Evolutionary conservation across 1,140 invertebrate genomes (phyloP), one percentile per base, ranked within the genome.

Genomic region (Reticulitermes speratus): DNA sequence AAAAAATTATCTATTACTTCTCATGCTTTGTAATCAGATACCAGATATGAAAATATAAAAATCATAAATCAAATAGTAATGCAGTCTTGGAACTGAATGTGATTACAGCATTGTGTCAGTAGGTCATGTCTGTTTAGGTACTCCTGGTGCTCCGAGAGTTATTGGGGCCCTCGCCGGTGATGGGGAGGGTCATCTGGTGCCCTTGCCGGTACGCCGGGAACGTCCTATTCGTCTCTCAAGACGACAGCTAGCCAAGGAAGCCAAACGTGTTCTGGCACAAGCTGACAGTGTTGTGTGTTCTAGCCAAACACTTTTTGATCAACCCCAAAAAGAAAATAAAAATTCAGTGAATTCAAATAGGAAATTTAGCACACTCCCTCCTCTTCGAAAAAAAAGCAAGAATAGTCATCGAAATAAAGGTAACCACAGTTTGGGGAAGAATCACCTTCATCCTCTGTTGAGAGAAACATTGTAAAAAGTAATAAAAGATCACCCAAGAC

Each of bases 161-260:
- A 89, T 90, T 87, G 90, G 90, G 88, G 91, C 90, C 82, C 90
- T 92, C 82, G 90, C 87, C 81, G 90, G 90, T 87, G 90, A 92
- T 90, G 91, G 91, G 86, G 90, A 92, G 89, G 91, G 91, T 88
- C 91, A 91, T 89, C 88, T 93, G 88, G 90, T 91, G 89, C 90
- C 91, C 87, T 91, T 90, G 87, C 92, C 93, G 83, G 91, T 96
- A 30, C 93, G 93, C 89, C 94, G 94, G 88, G 94, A 95, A 90
- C 93, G 94, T 84, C 93, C 94, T 87, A 92, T 92, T 86, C 91
- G 93, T 86, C 90, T 93, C 21, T 94, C 94, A 84, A 93, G 94
- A 89, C 91, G 95, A 88, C 93, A 95, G 88, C 91, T 96, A 65
- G 94, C 94, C 25, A 92, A 94, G 89, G 95, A 96, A 90, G 94